Evolutionary conservation across 2,113 vertebrate genomes (phyloP), one percentile per base, ranked within the genome.

Genomic region (Aphelocoma coerulescens): DNA sequence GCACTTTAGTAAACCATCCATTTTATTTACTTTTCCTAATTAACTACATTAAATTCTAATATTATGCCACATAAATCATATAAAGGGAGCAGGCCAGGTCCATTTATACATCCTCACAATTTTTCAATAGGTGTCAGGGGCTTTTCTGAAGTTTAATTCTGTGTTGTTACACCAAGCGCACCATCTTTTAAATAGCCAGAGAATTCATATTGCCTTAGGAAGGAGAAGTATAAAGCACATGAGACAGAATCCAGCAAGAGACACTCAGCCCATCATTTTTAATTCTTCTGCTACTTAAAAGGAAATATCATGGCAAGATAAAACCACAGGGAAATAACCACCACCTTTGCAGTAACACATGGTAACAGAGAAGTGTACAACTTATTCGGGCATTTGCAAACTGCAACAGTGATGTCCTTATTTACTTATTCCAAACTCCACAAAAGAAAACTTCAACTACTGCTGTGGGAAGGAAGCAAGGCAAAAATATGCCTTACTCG

Each of bases 21-120:
- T 85, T 69, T 95, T 93, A 87, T 88, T 88, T 89, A 48, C 13
- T 51, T 71, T 75, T 69, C 39, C 14, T 49, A 62, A 58, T 74
- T 78, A 91, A 27, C 39, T 33, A 59, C 11, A 63, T 33, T 8
- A 76, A 76, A 65, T 74, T 43, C 85, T 79, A 85, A 61, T 63
- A 54, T 82, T 75, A 63, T 52, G 2, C 2, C 32, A 28, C 19
- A 13, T n/a, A 65, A 79, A 15, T 75, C 1, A 0, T 22, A 52
- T 18, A 69, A 88, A 51, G 0, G 0, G 44, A 84, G 28, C 13
- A 73, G 10, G 6, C 37, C 59, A 72, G 24, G n/a, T 85, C 27
- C 33, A 27, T 75, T 81, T 85, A 14, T 61, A 55, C 27, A 76
- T 32, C 9, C 11, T 57, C 15, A 79, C 8, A 72, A 35, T 74